Percentiles rank a stretch among this genome's conserved stretches.
Conservation (phyloP, 2,113 vertebrate genomes). For the Cynopterus brachyotis region DNA sequence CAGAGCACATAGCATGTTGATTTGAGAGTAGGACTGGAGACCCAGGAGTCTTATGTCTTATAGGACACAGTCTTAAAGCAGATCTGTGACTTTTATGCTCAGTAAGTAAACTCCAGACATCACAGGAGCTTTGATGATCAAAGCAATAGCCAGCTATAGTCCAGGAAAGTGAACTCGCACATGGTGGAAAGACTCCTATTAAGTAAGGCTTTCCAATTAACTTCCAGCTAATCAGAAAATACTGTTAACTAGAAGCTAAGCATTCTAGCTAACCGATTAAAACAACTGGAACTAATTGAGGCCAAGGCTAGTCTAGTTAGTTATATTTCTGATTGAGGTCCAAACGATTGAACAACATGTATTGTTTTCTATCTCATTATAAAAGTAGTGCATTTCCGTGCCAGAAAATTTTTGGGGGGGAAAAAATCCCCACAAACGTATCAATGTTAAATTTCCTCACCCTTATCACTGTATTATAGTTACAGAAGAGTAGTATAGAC, state of each 20-base stretch:
- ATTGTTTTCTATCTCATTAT: not conserved
- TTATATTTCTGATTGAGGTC: not conserved
- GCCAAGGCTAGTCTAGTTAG: not conserved
- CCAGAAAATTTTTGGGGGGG: not conserved
- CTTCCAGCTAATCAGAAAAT: conserved; percentile 1
- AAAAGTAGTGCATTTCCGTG: not conserved
- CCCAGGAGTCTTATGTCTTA: not conserved
- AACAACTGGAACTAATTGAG: conserved; percentile 51
- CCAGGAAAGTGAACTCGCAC: not conserved
- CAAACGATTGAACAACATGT: not conserved
- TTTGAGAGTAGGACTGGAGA: not conserved
- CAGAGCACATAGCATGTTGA: not conserved
- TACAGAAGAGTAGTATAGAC: not conserved
- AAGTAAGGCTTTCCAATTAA: conserved; percentile 24
- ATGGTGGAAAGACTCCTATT: conserved; percentile 2
- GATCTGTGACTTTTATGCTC: not conserved
- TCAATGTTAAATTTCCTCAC: not conserved
- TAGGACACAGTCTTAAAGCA: not conserved
- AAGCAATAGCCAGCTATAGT: not conserved
- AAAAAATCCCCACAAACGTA: not conserved
- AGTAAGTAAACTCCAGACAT: not conserved
- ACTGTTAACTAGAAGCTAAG: conserved; percentile 14
- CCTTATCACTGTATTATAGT: not conserved
- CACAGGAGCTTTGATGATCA: not conserved
- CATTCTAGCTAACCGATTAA: conserved; percentile 14